Evolutionary conservation across 2,888 invertebrate species (phyloP), one percentile per base, ranked within the genome.

Genomic region (Heliconius ethilla): DNA sequence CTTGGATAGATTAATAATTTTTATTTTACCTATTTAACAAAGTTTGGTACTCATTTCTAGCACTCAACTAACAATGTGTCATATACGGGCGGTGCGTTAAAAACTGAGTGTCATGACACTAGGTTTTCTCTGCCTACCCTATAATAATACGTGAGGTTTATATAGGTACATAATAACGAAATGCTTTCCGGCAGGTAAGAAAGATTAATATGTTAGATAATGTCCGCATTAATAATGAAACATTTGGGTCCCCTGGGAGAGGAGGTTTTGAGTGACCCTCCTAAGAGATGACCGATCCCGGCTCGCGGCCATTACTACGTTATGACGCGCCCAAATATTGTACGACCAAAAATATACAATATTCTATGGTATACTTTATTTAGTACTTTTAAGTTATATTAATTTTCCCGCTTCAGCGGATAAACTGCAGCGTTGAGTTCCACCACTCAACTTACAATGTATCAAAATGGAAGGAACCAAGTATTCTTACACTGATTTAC

Each of bases 201-300:
- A 77, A 78, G 75, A 75, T 78, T 78, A 77, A 75, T 77, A 78
- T 77, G 80, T 80, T 77, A 80, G 81, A 81, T 86, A 84, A 86
- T 85, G 83, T 83, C 84, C 82, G 83, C 85, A 86, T 87, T 87
- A 86, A 87, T 87, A 85, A 86, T 87, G 85, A 87, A 88, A 87
- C 86, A 86, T 87, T 85, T 79, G 84, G 83, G 82, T 76, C 70
- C 80, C n/a, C 70, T 76, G 78, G 76, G 80, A 51, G 75, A 78
- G 81, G 73, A 70, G 77, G 77, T 84, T 84, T 84, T 82, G 85
- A 82, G 82, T 84, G 83, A 81, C 83, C 84, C 85, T 84, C 83
- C 83, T 82, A 77, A 59, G 85, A 84, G 85, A 84, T 85, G 86
- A 83, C 84, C 85, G 83, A 29, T 78, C 67, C 80, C 73, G 81